Percentiles rank a stretch among this genome's conserved stretches.
phyloP scores from a whole-genome alignment of 2,888 invertebrate species.

The Drosophila kuntzei region DNA sequence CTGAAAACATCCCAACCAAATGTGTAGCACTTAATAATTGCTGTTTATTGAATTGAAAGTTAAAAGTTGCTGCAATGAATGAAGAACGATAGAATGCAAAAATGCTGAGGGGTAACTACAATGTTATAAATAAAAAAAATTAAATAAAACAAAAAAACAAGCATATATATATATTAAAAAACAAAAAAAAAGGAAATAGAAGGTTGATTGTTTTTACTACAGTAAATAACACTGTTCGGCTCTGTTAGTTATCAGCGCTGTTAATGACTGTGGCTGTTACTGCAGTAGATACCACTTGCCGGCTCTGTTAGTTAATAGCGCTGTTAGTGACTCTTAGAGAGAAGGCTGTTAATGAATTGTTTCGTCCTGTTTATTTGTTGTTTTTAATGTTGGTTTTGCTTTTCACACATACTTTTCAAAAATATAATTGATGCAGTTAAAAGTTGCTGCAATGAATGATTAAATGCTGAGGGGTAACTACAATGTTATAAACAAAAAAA shows the following conservation, averaged over 20 bases:
- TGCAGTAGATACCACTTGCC: no score
- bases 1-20: constrained; percentile 37
- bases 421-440: no score
- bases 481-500: constrained; percentile 57
- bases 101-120: constrained; percentile 53
- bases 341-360: neutral
- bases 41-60: constrained; percentile 54
- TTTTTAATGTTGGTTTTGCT: constrained; percentile 20
- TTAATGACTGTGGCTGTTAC: neutral
- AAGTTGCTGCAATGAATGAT: constrained; percentile 22
- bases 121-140: constrained; percentile 56
- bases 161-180: constrained; percentile 37
- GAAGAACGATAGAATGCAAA: constrained; percentile 30
- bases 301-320: neutral
- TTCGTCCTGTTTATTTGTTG: neutral
- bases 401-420: constrained; percentile 1
- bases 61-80: constrained; percentile 24
- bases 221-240: neutral
- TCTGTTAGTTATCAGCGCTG: constrained; percentile 19
- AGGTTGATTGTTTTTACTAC: constrained; percentile 13
- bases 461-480: constrained; percentile 52
- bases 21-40: constrained; percentile 44
- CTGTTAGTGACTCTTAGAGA: neutral
- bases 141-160: constrained; percentile 16
- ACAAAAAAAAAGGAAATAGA: constrained; percentile 20